Conservation (phyloP, 2,888 invertebrate species). For the Notodonta dromedarius region DNA sequence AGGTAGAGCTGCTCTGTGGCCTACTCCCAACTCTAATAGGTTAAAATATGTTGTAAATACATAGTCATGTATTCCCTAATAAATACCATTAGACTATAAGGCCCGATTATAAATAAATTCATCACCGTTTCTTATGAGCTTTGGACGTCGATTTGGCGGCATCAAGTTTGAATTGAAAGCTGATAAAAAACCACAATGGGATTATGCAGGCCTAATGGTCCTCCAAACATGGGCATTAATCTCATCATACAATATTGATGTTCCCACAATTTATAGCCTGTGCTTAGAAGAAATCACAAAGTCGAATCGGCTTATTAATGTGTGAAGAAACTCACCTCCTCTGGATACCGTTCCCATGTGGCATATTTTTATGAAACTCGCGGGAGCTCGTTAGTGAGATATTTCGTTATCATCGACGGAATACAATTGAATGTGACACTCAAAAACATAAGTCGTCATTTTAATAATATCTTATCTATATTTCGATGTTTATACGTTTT, state of each 20-base stretch:
- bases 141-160: slow-evolving; percentile 72
- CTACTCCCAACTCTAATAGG: too few species aligned
- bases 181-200: slow-evolving; percentile 77
- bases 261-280: slow-evolving; percentile 77
- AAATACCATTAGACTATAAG: slow-evolving; percentile 24
- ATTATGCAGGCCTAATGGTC: slow-evolving; percentile 80
- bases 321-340: slow-evolving; percentile 80
- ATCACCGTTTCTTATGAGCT: slow-evolving; percentile 62
- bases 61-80: slow-evolving; percentile 1
- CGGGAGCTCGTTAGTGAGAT: slow-evolving; percentile 75
- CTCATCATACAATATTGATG: slow-evolving; percentile 82
- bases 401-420: slow-evolving; percentile 69
- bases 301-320: slow-evolving; percentile 81
- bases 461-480: slow-evolving; percentile 62
- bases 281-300: slow-evolving; percentile 72
- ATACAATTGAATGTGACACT: slow-evolving; percentile 81
- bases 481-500: slow-evolving; percentile 48
- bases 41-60: neutral
- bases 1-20: too few species aligned
- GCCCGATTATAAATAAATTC: slow-evolving; percentile 64
- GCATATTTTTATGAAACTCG: slow-evolving; percentile 75
- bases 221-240: slow-evolving; percentile 82
- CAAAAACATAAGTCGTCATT: slow-evolving; percentile 77
- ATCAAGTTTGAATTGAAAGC: slow-evolving; percentile 61
- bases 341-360: slow-evolving; percentile 56